Conservation (phyloP, 2,113 vertebrate genomes). For the Rhinoptilus africanus region DNA sequence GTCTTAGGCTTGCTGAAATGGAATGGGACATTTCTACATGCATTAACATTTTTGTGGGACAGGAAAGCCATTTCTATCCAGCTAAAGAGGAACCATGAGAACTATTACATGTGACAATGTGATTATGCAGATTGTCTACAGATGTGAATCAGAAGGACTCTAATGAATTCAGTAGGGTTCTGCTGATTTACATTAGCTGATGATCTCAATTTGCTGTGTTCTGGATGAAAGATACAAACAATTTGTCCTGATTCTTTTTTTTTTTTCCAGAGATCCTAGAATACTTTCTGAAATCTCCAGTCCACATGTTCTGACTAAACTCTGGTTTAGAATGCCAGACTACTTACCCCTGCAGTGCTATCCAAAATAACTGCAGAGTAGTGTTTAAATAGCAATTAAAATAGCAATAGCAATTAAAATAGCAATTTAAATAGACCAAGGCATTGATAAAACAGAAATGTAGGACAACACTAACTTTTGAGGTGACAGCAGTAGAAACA, state of each 20-base stretch:
- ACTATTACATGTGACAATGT: not conserved
- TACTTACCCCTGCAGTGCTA: not conserved
- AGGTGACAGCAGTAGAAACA: not conserved
- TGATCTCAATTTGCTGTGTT: not conserved
- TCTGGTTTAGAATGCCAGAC: not conserved
- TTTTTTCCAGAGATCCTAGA: not conserved
- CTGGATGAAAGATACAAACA: not conserved
- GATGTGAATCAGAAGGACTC: slow-evolving; percentile 5
- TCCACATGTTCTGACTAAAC: not conserved
- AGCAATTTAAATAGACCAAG: not conserved
- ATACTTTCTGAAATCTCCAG: not conserved
- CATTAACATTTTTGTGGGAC: slow-evolving; percentile 19
- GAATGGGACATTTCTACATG: not conserved
- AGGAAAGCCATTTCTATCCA: not conserved
- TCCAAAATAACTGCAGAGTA: not conserved
- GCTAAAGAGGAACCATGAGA: not conserved
- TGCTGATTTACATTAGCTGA: not conserved
- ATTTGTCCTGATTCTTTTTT: not conserved
- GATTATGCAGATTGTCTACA: slow-evolving; percentile 24
- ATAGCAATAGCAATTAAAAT: not conserved
- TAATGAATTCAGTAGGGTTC: not conserved
- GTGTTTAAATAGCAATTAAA: not conserved
- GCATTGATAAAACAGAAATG: not conserved
- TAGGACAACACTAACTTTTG: not conserved
- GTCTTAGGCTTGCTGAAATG: not conserved